These are phyloP conservation scores for Eupithecia dodoneata DNA, from an alignment of 2,888 invertebrate species.

Conservation along the genomic window DNA sequence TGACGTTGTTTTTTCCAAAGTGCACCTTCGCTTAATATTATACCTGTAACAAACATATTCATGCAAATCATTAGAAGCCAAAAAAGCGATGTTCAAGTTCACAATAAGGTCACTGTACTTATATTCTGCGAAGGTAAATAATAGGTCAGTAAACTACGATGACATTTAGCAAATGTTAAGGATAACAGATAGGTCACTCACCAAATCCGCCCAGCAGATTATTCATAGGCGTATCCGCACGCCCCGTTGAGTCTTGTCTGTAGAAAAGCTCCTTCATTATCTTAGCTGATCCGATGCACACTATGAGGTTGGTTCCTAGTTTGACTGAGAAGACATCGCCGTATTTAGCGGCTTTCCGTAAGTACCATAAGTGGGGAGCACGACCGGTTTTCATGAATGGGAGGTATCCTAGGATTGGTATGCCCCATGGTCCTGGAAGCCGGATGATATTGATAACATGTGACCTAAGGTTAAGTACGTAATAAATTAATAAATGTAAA, in stretches of 20 bases:
- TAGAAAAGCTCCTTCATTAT: constrained; percentile 91
- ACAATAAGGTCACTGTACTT: constrained; percentile 6
- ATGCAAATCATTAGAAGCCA: neutral
- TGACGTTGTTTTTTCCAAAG: constrained; percentile 93
- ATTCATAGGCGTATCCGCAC: constrained; percentile 91
- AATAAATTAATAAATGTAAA: no score
- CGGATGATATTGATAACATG: neutral
- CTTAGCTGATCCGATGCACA: constrained; percentile 91
- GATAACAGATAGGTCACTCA: constrained; percentile 72
- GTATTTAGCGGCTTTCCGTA: constrained; percentile 88
- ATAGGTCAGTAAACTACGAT: constrained; percentile 17
- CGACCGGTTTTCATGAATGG: constrained; percentile 86
- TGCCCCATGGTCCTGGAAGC: constrained; percentile 89
- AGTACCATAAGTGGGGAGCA: constrained; percentile 89
- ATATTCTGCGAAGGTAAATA: constrained; percentile 11
- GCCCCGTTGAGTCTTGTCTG: constrained; percentile 90
- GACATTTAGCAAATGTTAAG: constrained; percentile 20
- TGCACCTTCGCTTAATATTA: constrained; percentile 85
- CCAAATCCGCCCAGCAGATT: constrained; percentile 91
- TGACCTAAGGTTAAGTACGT: neutral
- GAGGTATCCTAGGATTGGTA: constrained; percentile 90
- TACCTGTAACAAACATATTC: constrained; percentile 47
- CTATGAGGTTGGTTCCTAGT: constrained; percentile 89
- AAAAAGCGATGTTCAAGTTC: neutral
- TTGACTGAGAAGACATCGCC: constrained; percentile 90